Evolutionary conservation across 2,797 vertebrate genomes (phyloP), one percentile per base, ranked within the genome.

Genomic region (Rhinogobio ventralis): DNA sequence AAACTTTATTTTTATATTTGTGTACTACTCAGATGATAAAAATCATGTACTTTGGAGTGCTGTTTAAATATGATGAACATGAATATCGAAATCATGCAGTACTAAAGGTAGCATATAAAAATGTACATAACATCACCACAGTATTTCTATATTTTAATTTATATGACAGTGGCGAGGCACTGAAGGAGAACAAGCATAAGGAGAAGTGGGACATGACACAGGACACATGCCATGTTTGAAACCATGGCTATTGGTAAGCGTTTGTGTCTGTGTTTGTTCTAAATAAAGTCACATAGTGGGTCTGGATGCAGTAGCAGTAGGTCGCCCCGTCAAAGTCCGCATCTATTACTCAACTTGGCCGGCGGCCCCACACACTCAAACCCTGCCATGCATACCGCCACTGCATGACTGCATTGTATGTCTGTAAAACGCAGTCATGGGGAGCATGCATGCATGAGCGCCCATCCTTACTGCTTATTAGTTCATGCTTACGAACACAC

Each of bases 401-500:
- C 39, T 39, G 25, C 46, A 39, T 53, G 20, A 36, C 46, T 30
- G 72, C 39, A 75, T 53, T 82, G 67, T 85, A 57, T 87, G 10
- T 25, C 45, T 85, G 86, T 71, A 69, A 86, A 72, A 30, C n/a
- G 1, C 73, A 76, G 72, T 77, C 51, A 67, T 30, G 5, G 74
- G 28, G 42, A 49, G 77, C 42, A 78, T 14, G 89, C 72, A 85
- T 87, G 86, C 86, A 85, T 88, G 84, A 88, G 39, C 86, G 87
- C 79, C 85, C 90, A 86, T 83, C 69, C 76, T 84, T 88, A 87
- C 83, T 66, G 60, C 87, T 90, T 89, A 92, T 95, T 93, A 94
- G 78, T 89, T 93, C 92, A 92, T 92, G 89, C 88, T 36, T 88
- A 87, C 93, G 93, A 93, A 89, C 94, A 95, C 20, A 88, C 82